These are phyloP conservation scores for Eciton burchellii DNA, from an alignment of 1,140 invertebrate genomes.

Conservation along the genomic window DNA sequence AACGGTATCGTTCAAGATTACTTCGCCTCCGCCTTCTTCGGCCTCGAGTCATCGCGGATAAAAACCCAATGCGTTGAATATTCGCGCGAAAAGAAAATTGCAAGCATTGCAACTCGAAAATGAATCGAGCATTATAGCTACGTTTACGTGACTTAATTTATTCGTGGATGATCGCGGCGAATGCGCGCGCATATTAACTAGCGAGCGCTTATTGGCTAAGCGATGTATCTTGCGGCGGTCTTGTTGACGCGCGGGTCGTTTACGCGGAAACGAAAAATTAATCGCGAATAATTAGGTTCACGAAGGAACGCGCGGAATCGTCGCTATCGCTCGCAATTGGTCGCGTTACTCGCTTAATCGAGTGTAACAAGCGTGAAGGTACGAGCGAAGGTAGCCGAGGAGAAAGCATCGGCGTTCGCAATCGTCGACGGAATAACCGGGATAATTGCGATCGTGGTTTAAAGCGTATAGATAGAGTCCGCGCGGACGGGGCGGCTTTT, in stretches of 20 bases:
- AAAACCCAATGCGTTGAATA: neutral
- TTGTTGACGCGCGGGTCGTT: neutral
- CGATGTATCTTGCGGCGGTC: neutral
- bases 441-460: constrained; percentile 61
- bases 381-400: constrained; percentile 24
- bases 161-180: neutral
- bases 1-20: neutral
- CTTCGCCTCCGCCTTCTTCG: neutral
- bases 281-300: constrained; percentile 18
- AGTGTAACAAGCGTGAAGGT: constrained; percentile 55
- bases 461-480: neutral
- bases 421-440: constrained; percentile 29
- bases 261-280: neutral
- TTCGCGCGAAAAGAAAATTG: neutral
- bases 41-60: neutral
- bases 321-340: constrained; percentile 11
- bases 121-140: neutral
- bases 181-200: neutral
- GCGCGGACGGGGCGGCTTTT: neutral
- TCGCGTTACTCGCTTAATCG: constrained; percentile 43
- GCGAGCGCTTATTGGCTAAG: neutral
- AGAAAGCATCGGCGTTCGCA: constrained; percentile 34
- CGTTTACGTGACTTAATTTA: no score
- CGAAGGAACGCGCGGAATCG: neutral
- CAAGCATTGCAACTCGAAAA: neutral